Percentiles rank a stretch among this genome's conserved stretches.
These are phyloP conservation scores for Spinus pinus DNA, from an alignment of 2,797 vertebrate genomes.

Conservation along the genomic window DNA sequence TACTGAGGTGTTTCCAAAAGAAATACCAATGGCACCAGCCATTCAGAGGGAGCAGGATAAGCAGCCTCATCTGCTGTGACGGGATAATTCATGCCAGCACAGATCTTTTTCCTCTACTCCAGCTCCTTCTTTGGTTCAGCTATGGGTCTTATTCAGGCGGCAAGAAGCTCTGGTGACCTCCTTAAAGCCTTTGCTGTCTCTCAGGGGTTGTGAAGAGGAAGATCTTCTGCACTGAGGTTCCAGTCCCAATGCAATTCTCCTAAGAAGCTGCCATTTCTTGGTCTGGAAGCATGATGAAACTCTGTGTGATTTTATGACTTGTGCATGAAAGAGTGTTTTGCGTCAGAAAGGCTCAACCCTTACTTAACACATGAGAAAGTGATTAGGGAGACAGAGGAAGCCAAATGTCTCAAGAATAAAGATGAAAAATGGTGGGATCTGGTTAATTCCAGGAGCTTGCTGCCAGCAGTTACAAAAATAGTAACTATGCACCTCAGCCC, in stretches of 20 bases:
- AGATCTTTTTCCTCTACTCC: neutral
- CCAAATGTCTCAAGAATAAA: neutral
- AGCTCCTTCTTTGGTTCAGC: neutral
- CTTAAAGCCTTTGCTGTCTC: neutral
- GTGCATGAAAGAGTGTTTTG: neutral
- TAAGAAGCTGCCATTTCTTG: neutral
- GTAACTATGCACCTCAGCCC: neutral
- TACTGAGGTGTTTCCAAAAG: neutral
- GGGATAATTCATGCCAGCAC: neutral
- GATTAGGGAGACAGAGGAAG: neutral
- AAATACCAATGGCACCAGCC: neutral
- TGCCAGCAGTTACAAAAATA: neutral
- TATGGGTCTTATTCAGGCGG: neutral
- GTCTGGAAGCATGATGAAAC: neutral
- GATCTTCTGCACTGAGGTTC: neutral
- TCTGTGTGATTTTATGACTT: neutral
- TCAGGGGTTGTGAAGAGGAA: neutral
- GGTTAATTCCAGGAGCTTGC: neutral
- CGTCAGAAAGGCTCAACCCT: neutral
- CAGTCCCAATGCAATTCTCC: rapidly evolving
- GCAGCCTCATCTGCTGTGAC: neutral
- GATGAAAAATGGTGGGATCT: neutral
- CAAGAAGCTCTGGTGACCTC: neutral
- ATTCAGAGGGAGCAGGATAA: neutral
- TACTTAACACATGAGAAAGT: neutral